Evolutionary conservation across 2,797 vertebrate species (phyloP), one percentile per base, ranked within the genome.

Genomic region (Sebastes matsubarae): DNA sequence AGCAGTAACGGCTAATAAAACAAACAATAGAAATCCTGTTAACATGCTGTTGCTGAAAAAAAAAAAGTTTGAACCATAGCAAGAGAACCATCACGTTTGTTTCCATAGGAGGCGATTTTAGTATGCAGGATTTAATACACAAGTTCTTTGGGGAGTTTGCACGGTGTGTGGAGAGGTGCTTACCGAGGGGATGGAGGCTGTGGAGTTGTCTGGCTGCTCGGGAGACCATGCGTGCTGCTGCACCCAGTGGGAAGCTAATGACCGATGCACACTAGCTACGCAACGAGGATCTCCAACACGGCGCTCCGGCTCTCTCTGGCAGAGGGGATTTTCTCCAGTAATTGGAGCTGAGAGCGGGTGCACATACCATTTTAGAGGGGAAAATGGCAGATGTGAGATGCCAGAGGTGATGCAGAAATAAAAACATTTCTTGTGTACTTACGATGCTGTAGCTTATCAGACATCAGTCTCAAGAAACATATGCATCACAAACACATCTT

Each of bases 171-270:
- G 71, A 87, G 87, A 81, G 85, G 78, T 68, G 79, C 58, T 84
- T 67, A 79, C 76, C 63, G 80, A 81, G 80, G 70, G 79, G 79
- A 79, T 70, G 71, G 83, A 85, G 80, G 82, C 81, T 87, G 84
- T 76, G 72, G 81, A 70, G 80, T 71, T 61, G 75, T 69, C 70
- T 77, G 82, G 63, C 83, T 87, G 86, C 83, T 89, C 84, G 85
- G 80, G 85, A 93, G 88, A 84, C 79, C 88, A 90, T 85, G 91
- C 89, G 22, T 90, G 91, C 80, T 80, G 89, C 81, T 86, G 89
- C 83, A 88, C 90, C 87, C 89, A 77, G 89, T 89, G 73, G 90
- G 92, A 84, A 88, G 85, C 87, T 94, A 95, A 94, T 93, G 92
- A 91, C 91, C 81, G 54, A 78, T 71, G 86, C 89, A 86, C 79